Conservation (phyloP, 2,888 invertebrate species). For the Pseudolycoriella hygida region DNA sequence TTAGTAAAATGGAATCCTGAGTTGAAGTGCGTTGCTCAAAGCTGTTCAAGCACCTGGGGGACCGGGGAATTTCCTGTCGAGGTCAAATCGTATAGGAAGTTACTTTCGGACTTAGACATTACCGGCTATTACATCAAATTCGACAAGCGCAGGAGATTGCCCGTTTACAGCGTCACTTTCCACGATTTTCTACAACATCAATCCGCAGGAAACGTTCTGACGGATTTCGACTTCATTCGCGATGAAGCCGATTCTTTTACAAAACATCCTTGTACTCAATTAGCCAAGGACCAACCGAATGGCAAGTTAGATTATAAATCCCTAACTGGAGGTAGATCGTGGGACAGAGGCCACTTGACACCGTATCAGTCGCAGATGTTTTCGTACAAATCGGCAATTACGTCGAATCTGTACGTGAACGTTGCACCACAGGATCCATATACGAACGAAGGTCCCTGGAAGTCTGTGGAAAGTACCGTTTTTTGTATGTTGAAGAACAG, state of each 20-base stretch:
- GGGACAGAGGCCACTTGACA: conserved; percentile 1
- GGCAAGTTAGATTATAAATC: not conserved
- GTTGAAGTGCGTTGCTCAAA: no score
- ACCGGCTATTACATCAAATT: not conserved
- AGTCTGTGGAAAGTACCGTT: not conserved
- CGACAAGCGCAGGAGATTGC: not conserved
- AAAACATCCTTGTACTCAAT: not conserved
- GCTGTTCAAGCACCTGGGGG: not conserved
- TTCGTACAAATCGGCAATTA: not conserved
- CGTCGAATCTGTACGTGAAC: not conserved
- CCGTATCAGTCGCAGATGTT: not conserved
- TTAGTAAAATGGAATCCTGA: no score
- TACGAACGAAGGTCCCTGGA: not conserved
- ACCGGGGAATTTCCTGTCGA: not conserved
- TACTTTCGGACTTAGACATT: no score
- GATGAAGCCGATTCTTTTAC: not conserved
- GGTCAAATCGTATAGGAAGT: not conserved
- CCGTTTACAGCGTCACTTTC: not conserved
- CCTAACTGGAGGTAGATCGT: not conserved
- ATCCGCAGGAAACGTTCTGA: not conserved
- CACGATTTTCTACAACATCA: no score
- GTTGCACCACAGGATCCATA: conserved; percentile 1
- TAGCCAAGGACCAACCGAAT: not conserved
- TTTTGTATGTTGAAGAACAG: not conserved
- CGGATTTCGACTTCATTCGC: not conserved